Evolutionary conservation across 2,888 invertebrate genomes (phyloP).

Genomic region (Ceraclea dissimilis): DNA sequence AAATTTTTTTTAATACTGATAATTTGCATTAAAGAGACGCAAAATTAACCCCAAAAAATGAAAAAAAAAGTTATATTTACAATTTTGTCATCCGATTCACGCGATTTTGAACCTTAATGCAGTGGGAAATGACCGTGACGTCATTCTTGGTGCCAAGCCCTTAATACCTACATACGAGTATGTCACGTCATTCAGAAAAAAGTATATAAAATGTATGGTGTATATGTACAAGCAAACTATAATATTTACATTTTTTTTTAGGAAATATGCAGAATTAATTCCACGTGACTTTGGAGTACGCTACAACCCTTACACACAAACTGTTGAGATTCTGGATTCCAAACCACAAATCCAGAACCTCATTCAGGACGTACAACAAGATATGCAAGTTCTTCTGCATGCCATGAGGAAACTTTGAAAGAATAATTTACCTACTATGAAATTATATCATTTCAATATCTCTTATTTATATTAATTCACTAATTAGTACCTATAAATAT

Average conservation of each 20-base stretch:
- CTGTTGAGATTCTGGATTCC: constrained; percentile 89
- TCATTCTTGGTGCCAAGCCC: no score
- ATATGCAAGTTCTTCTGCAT: constrained; percentile 71
- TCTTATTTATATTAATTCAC: not conserved
- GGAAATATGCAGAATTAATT: constrained; percentile 87
- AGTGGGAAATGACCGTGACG: no score
- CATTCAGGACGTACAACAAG: constrained; percentile 69
- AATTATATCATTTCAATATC: not conserved
- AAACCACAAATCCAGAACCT: constrained; percentile 81
- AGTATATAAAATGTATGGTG: no score
- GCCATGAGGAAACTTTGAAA: constrained; percentile 63
- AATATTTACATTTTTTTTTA: constrained; percentile 41
- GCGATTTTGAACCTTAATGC: no score
- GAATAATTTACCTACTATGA: not conserved
- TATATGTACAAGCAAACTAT: no score
- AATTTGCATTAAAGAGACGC: no score
- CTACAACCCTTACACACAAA: constrained; percentile 94
- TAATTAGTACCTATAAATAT: not conserved
- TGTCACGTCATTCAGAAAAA: no score
- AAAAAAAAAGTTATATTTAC: no score
- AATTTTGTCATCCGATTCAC: no score
- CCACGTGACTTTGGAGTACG: constrained; percentile 88
- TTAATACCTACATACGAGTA: no score
- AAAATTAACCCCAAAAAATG: no score
- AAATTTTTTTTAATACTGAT: no score